Evolutionary conservation across 2,888 invertebrate genomes (phyloP).

Genomic region (Polydrusus tereticollis): DNA sequence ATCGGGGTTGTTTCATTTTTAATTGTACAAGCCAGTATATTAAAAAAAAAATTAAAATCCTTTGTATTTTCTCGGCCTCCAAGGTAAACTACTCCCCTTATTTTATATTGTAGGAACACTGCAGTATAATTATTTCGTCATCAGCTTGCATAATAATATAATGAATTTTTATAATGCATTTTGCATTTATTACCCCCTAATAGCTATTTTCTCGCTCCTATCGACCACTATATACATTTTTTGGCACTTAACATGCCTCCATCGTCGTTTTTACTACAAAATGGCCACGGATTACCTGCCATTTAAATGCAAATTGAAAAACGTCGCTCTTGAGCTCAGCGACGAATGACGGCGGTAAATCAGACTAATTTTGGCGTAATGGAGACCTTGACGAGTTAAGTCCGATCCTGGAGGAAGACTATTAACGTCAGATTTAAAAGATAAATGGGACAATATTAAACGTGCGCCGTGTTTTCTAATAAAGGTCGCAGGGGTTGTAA

Average conservation of each 20-base stretch:
- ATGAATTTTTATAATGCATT: no score
- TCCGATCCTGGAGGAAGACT: not conserved
- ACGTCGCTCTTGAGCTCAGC: slow-evolving; percentile 9
- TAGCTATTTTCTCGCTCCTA: not conserved
- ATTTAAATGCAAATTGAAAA: slow-evolving; percentile 39
- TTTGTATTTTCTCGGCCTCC: no score
- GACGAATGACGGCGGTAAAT: slow-evolving; percentile 17
- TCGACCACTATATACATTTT: not conserved
- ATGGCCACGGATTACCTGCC: slow-evolving; percentile 8
- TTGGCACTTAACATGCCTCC: not conserved
- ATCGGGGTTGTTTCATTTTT: no score
- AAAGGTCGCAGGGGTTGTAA: not conserved
- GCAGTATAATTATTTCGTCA: no score
- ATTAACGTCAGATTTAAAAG: slow-evolving; percentile 17
- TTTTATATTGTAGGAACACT: no score
- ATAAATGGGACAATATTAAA: slow-evolving; percentile 18
- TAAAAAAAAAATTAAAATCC: no score
- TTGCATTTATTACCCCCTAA: not conserved
- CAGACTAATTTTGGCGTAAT: slow-evolving; percentile 18
- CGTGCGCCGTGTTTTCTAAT: slow-evolving; percentile 15
- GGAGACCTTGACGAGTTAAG: slow-evolving; percentile 17
- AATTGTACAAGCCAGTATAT: no score
- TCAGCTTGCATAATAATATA: no score
- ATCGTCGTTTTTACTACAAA: slow-evolving; percentile 5
- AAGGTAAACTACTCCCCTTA: no score